These are phyloP conservation scores for Ylistrum balloti DNA, from an alignment of 1,140 invertebrate species.

Conservation along the genomic window DNA sequence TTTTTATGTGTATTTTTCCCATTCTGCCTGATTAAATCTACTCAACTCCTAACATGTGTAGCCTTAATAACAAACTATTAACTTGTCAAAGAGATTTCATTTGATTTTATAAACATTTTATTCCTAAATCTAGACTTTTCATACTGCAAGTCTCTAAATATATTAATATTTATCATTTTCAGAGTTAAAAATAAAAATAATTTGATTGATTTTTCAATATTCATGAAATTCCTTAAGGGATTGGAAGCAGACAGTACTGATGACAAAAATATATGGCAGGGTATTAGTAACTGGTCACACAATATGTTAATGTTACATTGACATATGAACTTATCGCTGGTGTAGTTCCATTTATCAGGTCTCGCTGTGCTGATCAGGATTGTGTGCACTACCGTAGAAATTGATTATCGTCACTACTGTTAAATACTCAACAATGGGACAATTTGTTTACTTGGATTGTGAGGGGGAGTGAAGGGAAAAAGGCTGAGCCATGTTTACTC, in stretches of 20 bases:
- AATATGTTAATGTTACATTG: not conserved
- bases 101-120: no score
- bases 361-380: not conserved
- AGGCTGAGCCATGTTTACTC: no score
- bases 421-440: not conserved
- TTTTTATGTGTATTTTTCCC: not conserved
- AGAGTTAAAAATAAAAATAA: no score
- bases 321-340: not conserved
- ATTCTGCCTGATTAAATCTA: not conserved
- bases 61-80: not conserved
- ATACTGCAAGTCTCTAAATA: no score
- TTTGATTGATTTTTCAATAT: no score
- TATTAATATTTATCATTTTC: no score
- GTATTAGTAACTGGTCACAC: no score
- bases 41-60: not conserved
- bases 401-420: not conserved
- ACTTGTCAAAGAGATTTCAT: no score
- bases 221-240: no score
- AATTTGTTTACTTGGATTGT: constrained; percentile 24
- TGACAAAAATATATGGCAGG: no score
- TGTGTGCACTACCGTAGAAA: not conserved
- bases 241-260: no score
- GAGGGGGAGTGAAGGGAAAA: not conserved
- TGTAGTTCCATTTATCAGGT: not conserved
- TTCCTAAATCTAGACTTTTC: no score